Evolutionary conservation across 2,888 invertebrate species (phyloP), one percentile per base, ranked within the genome.

Genomic region (Trissolcus brochymenae): DNA sequence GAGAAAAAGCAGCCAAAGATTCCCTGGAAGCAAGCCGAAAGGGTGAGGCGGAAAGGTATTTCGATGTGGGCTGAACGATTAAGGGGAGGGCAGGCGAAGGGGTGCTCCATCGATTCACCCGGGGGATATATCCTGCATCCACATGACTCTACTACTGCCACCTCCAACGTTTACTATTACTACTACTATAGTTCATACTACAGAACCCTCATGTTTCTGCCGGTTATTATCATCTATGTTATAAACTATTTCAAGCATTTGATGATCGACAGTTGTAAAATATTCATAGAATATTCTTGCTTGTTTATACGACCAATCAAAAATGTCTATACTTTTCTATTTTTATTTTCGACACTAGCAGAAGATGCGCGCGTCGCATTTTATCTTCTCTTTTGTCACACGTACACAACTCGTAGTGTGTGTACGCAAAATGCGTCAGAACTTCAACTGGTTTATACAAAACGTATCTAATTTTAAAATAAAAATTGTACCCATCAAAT

Each of bases 31-130:
- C 41, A 53, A 72, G 72, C 61, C 60, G 60, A 76, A 79, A 43
- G 71, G 70, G 77, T 53, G 41, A 57, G 51, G 74, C 17, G 67
- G 68, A 65, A 55, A 70, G 64, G 62, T 76, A 67, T 71, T 66
- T 61, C 78, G 65, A 73, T 68, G 76, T 56, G 67, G 73, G 66
- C 56, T 55, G 79, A 72, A 79, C 68, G 79, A 72, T 76, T 59
- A 75, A 80, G 81, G 79, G 77, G 54, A 61, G 79, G 71, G 76
- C 49, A 59, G 76, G 78, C 78, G 79, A 78, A 81, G 81, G 81
- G 83, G 81, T 79, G 86, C 85, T 86, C 83, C 85, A 86, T 86
- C 86, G 86, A 86, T 86, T 86, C 85, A 84, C 84, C 86, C 86
- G 84, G 85, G 86, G 84, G 85, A 84, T 82, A 82, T 82, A 83